Evolutionary conservation across 2,113 vertebrate genomes (phyloP), one percentile per base, ranked within the genome.

Genomic region (Penelope pileata): DNA sequence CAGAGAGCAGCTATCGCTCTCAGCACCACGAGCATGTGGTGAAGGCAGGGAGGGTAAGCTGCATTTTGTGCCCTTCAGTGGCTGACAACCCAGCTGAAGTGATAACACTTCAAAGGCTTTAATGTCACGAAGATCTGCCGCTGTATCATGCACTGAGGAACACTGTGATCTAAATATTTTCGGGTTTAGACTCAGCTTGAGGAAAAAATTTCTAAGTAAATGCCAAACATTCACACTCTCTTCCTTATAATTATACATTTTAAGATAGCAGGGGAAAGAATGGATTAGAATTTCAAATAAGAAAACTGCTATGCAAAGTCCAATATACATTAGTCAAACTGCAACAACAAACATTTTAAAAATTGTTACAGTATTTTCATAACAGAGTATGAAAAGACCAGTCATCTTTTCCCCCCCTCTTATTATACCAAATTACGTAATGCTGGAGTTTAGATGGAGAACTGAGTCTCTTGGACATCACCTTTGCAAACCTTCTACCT

Each of bases 231-330:
- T 83, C 66, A 79, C 58, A 68, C 68, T n/a, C 7, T 62, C 51
- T 54, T 64, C 43, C 63, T 83, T 9, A 64, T 59, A 63, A 83
- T 42, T 23, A 58, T 23, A 42, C 11, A 54, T 77, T 77, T 66
- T 78, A 59, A 84, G 56, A 83, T 4, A 68, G 51, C 3, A 82
- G 9, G 18, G 54, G 69, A 86, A 86, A 53, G 68, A 79, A 78
- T 17, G 50, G 87, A 90, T 77, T 81, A 63, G 75, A 88, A 86
- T 94, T 94, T 94, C 86, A 94, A 93, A 83, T 16, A 70, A 43
- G 83, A 86, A 75, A 89, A 76, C 22, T 82, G 50, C 63, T 23
- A 62, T 23, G 60, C 60, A 29, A 56, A 40, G 36, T 40, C 60
- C 36, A 19, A 54, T 30, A 16, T 30, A 15, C 15, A 15, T 15